Evolutionary conservation across 2,888 invertebrate species (phyloP).

Genomic region (Euzophera pinguis): DNA sequence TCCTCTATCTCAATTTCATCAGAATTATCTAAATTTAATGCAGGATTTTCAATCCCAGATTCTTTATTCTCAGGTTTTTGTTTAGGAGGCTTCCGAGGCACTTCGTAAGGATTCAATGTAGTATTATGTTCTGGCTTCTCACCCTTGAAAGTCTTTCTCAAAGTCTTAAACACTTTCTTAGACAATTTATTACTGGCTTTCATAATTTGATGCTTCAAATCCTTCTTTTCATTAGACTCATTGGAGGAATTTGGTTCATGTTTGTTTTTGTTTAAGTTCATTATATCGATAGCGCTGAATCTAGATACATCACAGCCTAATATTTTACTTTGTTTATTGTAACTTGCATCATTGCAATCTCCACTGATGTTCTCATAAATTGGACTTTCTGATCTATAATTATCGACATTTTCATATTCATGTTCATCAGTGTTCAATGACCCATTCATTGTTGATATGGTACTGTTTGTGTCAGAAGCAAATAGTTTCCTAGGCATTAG

Average conservation of each 20-base stretch:
- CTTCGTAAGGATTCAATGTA: conserved; percentile 70
- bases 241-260: conserved; percentile 44
- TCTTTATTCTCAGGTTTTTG: conserved; percentile 47
- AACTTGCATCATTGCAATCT: conserved; percentile 36
- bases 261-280: conserved; percentile 60
- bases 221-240: conserved; percentile 60
- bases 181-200: conserved; percentile 66
- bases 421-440: conserved; percentile 43
- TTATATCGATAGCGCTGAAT: conserved; percentile 64
- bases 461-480: conserved; percentile 59
- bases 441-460: conserved; percentile 67
- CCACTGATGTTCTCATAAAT: conserved; percentile 62
- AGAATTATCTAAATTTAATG: conserved; percentile 62
- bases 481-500: conserved; percentile 62
- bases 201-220: conserved; percentile 51
- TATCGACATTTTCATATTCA: conserved; percentile 66
- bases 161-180: conserved; percentile 65
- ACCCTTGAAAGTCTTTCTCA: conserved; percentile 66
- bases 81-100: conserved; percentile 59
- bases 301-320: conserved; percentile 68
- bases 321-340: conserved; percentile 73
- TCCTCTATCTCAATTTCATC: conserved; percentile 72
- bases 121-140: conserved; percentile 54
- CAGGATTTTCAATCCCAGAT: conserved; percentile 70
- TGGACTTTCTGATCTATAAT: conserved; percentile 58